A percentile compares a stretch with the other conserved stretches of the same genome.
Conservation (phyloP, 2,888 invertebrate genomes). For the Panorpa germanica region DNA sequence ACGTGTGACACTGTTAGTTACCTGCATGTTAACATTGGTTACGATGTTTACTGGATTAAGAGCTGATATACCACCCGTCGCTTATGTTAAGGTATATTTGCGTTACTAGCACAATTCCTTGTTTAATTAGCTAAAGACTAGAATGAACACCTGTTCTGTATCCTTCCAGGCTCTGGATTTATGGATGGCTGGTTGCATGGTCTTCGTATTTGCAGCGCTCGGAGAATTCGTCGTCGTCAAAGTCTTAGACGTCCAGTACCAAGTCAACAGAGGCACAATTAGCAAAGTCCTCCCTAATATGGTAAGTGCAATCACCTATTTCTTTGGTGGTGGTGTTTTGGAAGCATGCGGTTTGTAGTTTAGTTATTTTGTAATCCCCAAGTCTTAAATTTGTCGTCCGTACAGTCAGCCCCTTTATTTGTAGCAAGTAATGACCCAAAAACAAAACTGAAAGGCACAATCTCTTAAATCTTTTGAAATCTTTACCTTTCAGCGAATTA, state of each 20-base stretch:
- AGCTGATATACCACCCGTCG: slow-evolving; percentile 70
- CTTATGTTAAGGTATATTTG: slow-evolving; percentile 65
- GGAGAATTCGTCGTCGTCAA: slow-evolving; percentile 72
- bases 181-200: slow-evolving; percentile 83
- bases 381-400: no score
- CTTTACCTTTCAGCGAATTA: slow-evolving; percentile 29
- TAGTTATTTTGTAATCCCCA: no score
- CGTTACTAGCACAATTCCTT: slow-evolving; percentile 1
- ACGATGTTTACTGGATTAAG: slow-evolving; percentile 72
- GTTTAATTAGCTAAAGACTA: background rate
- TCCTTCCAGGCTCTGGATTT: slow-evolving; percentile 49
- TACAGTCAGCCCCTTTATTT: no score
- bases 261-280: slow-evolving; percentile 32
- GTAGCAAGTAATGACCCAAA: no score
- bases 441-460: no score
- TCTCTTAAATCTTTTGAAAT: no score
- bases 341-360: no score
- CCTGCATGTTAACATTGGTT: slow-evolving; percentile 67
- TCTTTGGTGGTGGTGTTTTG: no score
- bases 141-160: background rate
- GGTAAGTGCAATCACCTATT: slow-evolving; percentile 20
- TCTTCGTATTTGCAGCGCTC: slow-evolving; percentile 67
- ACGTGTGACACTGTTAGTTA: slow-evolving; percentile 59
- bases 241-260: slow-evolving; percentile 58
- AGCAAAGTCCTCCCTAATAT: slow-evolving; percentile 25